A percentile compares a stretch with the other conserved stretches of the same genome.
Evolutionary conservation across 2,888 invertebrate genomes (phyloP).

Genomic region (Hyposoter dolosus): DNA sequence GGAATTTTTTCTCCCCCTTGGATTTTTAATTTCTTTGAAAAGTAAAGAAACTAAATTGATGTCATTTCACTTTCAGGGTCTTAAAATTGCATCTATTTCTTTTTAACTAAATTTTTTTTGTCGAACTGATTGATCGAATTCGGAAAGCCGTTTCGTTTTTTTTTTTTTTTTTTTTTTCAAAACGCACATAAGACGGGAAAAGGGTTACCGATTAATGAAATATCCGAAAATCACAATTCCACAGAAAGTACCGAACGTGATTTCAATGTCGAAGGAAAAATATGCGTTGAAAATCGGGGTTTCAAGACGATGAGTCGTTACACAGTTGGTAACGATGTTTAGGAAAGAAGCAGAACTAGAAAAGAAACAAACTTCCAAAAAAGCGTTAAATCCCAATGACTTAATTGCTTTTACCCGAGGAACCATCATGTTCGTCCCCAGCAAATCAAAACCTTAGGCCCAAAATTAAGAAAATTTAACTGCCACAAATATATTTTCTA

Average conservation of each 20-base stretch:
- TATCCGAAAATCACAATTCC: background rate
- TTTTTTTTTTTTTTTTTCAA: background rate
- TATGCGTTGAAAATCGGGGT: background rate
- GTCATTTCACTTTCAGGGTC: no score
- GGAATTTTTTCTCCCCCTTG: no score
- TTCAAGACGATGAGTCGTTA: background rate
- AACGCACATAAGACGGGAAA: background rate
- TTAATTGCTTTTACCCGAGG: background rate
- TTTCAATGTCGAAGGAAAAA: background rate
- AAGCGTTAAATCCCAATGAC: no score
- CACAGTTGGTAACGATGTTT: background rate
- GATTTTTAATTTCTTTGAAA: no score
- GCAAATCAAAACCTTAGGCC: no score
- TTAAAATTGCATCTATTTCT: no score
- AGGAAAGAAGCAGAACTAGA: background rate
- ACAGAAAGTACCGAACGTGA: background rate
- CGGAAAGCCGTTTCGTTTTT: background rate
- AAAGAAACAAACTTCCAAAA: no score
- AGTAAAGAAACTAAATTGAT: no score
- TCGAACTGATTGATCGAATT: no score
- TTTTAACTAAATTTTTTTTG: no score
- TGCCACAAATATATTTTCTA: no score
- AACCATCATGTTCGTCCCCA: background rate
- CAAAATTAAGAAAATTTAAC: no score
- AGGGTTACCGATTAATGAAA: background rate